Evolutionary conservation across 1,140 invertebrate species (phyloP).

Genomic region (Bilobella aurantiaca): DNA sequence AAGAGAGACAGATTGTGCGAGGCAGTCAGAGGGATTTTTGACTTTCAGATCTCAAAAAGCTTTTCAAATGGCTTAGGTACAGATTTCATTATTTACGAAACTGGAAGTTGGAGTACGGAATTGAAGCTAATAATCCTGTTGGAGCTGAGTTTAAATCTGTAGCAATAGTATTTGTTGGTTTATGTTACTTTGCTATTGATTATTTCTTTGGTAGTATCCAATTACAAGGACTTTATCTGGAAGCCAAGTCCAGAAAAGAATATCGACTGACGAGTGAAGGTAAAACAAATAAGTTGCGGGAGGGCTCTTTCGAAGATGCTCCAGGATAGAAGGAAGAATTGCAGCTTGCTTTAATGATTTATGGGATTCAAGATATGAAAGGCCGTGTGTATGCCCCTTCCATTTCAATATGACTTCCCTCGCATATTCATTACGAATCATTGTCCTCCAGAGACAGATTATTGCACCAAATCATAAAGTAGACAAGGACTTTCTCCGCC

Average conservation of each 20-base stretch:
- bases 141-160: too few species aligned
- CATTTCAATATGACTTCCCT: constrained; percentile 39
- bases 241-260: background rate
- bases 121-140: too few species aligned
- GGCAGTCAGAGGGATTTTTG: background rate
- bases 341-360: constrained; percentile 27
- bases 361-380: constrained; percentile 23
- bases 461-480: constrained; percentile 37
- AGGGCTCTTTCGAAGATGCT: background rate
- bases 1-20: background rate
- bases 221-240: too few species aligned
- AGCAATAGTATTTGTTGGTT: too few species aligned
- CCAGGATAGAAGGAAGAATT: background rate
- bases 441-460: constrained; percentile 37
- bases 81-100: too few species aligned
- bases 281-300: background rate
- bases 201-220: too few species aligned
- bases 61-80: too few species aligned
- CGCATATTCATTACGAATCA: constrained; percentile 44
- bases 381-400: constrained; percentile 22
- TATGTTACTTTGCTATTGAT: too few species aligned
- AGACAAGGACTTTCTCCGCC: constrained; percentile 2
- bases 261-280: background rate
- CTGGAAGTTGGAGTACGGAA: too few species aligned
- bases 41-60: background rate